Percentiles rank a stretch among this genome's conserved stretches.
Evolutionary conservation across 2,113 vertebrate species (phyloP).

Genomic region (Protobothrops flavoviridis): DNA sequence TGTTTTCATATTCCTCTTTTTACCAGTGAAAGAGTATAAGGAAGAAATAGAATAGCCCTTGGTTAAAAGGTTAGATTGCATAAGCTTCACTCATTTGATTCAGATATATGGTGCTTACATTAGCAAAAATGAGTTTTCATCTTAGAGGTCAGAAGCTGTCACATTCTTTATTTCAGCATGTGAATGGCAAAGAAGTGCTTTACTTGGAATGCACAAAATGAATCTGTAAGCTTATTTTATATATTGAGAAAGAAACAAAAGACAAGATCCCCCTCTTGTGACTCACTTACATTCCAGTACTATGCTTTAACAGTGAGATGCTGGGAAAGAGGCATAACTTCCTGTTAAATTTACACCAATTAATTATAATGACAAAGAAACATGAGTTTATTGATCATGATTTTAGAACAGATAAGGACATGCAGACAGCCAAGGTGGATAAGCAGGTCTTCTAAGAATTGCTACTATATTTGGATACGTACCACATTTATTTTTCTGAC

Average conservation of each 20-base stretch:
- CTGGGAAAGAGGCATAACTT: not conserved
- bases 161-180: conserved; percentile 46
- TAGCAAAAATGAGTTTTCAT: conserved; percentile 39
- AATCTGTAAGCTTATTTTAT: conserved; percentile 24
- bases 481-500: not conserved
- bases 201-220: conserved; percentile 34
- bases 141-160: conserved; percentile 35
- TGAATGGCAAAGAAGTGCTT: conserved; percentile 23
- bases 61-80: conserved; percentile 17
- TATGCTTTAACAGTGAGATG: not conserved
- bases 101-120: conserved; percentile 35
- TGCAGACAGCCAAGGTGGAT: not conserved
- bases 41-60: not conserved
- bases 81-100: conserved; percentile 42
- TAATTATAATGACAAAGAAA: not conserved
- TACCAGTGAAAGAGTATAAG: conserved; percentile 9
- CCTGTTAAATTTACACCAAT: not conserved
- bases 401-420: not conserved
- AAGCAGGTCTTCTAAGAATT: not conserved
- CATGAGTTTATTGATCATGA: not conserved
- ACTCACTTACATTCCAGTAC: not conserved
- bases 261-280: conserved; percentile 32
- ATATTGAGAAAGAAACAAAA: conserved; percentile 16
- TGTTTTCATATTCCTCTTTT: conserved; percentile 5
- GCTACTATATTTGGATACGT: not conserved